A percentile compares a stretch with the other conserved stretches of the same genome.
Conservation (phyloP, 2,888 invertebrate genomes). For the Drosophila macrospina region DNA sequence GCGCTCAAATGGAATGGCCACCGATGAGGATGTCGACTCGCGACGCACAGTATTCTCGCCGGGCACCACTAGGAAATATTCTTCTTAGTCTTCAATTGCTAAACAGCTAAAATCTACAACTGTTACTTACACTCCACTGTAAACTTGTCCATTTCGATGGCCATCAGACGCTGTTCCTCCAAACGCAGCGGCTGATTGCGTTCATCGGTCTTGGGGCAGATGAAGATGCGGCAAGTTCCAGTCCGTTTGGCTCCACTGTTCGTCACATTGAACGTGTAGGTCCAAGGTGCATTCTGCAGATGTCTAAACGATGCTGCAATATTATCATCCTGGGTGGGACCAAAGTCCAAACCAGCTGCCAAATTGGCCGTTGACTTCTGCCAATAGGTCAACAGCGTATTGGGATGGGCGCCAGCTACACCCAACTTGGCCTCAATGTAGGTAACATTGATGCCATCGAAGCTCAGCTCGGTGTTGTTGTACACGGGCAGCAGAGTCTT, state of each 20-base stretch:
- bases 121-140: slow-evolving; percentile 87
- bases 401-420: slow-evolving; percentile 82
- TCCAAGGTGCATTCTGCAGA: slow-evolving; percentile 90
- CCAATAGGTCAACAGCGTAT: slow-evolving; percentile 91
- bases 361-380: slow-evolving; percentile 92
- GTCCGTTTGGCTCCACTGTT: slow-evolving; percentile 86
- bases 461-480: slow-evolving; percentile 80
- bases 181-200: slow-evolving; percentile 87
- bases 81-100: not conserved
- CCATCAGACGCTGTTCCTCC: slow-evolving; percentile 87
- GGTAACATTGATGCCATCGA: slow-evolving; percentile 66
- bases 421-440: slow-evolving; percentile 70
- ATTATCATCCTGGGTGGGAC: slow-evolving; percentile 87
- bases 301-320: slow-evolving; percentile 91
- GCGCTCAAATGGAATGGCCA: slow-evolving; percentile 93
- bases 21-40: slow-evolving; percentile 89
- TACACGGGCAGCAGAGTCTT: slow-evolving; percentile 88
- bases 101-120: not conserved
- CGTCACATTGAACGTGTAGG: slow-evolving; percentile 88
- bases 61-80: slow-evolving; percentile 87
- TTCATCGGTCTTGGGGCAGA: slow-evolving; percentile 89
- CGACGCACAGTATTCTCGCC: slow-evolving; percentile 90
- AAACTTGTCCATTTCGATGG: slow-evolving; percentile 90
- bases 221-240: slow-evolving; percentile 89
- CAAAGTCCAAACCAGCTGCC: slow-evolving; percentile 92